Evolutionary conservation across 2,797 vertebrate genomes (phyloP), one percentile per base, ranked within the genome.

Genomic region (Chromobotia macracanthus): DNA sequence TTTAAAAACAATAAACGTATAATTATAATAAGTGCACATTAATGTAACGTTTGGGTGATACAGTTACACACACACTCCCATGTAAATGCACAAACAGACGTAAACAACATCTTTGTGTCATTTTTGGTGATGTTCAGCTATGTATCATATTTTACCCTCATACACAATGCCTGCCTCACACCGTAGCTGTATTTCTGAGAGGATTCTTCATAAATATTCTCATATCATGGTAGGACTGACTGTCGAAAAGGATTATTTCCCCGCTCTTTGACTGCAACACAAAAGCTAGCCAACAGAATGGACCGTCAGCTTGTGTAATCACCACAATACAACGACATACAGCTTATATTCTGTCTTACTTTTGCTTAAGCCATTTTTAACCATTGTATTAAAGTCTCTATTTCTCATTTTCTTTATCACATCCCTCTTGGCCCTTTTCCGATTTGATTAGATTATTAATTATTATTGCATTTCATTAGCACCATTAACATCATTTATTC

Each of bases 221-320:
- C 77, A 81, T 86, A 80, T 84, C 77, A 79, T 56, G 55, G 77
- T 75, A 78, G 71, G 61, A 38, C 71, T 75, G 80, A 66, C 73
- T 82, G 80, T 86, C 80, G 74, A 75, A 70, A 69, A 69, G 80
- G 82, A 86, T 84, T 82, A 86, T 81, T 84, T 86, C 67, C 56
- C 77, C 12, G 71, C 74, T 77, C 80, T 50, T 74, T 23, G 67
- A 75, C 82, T 67, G 72, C 81, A 77, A 71, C 50, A 78, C 58
- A 31, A 76, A 70, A 77, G 80, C 71, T 68, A 79, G 84, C 85
- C 89, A 87, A 84, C 81, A 89, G 90, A 89, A 91, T 90, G 80
- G 85, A 88, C 92, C 92, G 91, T 92, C 92, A 93, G 88, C 87
- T 86, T 41, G 81, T 85, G 88, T 93, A 93, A 93, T 93, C 94